Conservation (phyloP, 2,888 invertebrate species). For the Lasioglossum figueresi region DNA sequence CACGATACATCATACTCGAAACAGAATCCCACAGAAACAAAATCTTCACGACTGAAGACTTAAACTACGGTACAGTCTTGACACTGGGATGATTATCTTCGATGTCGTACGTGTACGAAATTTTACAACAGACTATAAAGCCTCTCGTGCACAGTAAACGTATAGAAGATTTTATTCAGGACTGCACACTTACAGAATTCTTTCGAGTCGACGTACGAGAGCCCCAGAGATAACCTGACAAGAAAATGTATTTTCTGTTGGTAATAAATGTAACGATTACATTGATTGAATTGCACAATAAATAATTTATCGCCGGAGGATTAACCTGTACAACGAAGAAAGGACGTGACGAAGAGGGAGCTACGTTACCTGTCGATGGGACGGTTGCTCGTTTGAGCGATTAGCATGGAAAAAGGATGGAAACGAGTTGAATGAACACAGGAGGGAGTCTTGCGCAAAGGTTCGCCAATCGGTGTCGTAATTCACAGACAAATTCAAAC, state of each 20-base stretch:
- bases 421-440: not conserved
- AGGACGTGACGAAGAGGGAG: not conserved
- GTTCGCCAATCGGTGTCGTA: conserved; percentile 36
- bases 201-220: not conserved
- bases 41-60: not conserved
- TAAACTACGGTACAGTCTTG: not conserved
- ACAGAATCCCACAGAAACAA: not conserved
- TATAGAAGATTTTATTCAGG: not conserved
- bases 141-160: not conserved
- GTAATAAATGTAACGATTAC: not conserved
- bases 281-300: not conserved
- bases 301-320: not conserved
- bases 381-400: not conserved
- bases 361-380: not conserved
- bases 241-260: not conserved
- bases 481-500: conserved; percentile 50
- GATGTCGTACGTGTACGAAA: not conserved
- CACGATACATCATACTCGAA: not conserved
- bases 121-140: not conserved
- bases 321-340: not conserved
- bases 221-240: not conserved
- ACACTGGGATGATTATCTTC: not conserved
- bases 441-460: conserved; percentile 12
- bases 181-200: not conserved
- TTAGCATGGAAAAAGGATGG: not conserved